phyloP scores from a whole-genome alignment of 2,113 vertebrate species.

The Nerophis ophidion region DNA sequence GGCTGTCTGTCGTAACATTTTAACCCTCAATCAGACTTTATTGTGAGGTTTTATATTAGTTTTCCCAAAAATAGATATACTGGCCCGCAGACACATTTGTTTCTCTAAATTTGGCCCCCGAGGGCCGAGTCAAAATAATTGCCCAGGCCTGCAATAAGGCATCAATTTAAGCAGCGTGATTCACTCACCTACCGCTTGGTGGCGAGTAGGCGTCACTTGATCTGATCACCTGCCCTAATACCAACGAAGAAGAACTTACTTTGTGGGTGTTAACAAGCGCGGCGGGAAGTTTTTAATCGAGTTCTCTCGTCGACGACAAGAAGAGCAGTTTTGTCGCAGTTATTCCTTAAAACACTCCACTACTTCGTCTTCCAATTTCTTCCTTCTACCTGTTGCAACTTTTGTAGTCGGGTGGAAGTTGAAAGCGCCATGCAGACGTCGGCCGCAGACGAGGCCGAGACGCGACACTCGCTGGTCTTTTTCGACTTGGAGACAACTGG shows the following conservation, averaged over 20 bases:
- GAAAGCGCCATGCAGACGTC: slow-evolving; percentile 18
- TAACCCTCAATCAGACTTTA: too few relatives aligned
- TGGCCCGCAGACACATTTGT: too few relatives aligned
- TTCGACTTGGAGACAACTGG: slow-evolving; percentile 73
- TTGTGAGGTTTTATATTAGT: too few relatives aligned
- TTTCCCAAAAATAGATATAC: too few relatives aligned
- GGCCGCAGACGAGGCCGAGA: background rate
- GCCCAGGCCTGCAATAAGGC: too few relatives aligned
- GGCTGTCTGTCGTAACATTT: too few relatives aligned
- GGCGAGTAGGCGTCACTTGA: background rate
- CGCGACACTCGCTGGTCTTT: slow-evolving; percentile 50
- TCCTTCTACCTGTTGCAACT: background rate
- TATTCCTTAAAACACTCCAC: too few relatives aligned
- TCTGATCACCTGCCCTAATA: background rate
- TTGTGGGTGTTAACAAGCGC: background rate
- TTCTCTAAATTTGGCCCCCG: too few relatives aligned
- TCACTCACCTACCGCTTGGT: background rate
- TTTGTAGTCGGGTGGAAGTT: background rate
- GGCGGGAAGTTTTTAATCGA: background rate
- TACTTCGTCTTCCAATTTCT: background rate
- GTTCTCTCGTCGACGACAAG: too few relatives aligned
- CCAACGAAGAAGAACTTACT: background rate
- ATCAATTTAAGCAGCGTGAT: background rate
- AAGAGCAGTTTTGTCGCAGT: background rate
- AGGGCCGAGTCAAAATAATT: too few relatives aligned